Evolutionary conservation across 1,140 invertebrate genomes (phyloP).

Genomic region (Nixonia krombeini): DNA sequence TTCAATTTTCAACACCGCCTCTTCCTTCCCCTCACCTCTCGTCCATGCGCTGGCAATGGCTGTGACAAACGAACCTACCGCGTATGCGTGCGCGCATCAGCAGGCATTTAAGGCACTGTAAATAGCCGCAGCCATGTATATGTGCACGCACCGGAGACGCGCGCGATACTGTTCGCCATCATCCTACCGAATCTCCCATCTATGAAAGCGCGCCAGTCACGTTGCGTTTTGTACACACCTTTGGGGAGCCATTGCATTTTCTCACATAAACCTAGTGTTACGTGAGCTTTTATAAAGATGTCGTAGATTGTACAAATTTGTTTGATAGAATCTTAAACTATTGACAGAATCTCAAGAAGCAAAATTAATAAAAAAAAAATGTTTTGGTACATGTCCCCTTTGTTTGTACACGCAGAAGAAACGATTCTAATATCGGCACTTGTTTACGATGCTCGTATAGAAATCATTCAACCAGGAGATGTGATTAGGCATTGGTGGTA

Average conservation of each 20-base stretch:
- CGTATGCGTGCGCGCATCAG: conserved; percentile 9
- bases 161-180: conserved; percentile 22
- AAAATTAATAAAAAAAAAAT: neutral
- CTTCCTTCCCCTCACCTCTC: neutral
- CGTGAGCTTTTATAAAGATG: too few relatives aligned
- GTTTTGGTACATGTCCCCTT: neutral
- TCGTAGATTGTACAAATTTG: too few relatives aligned
- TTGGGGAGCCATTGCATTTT: conserved; percentile 28
- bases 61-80: too few relatives aligned
- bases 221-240: too few relatives aligned
- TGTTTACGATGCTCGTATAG: conserved; percentile 11
- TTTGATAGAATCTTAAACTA: too few relatives aligned
- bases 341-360: too few relatives aligned
- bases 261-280: too few relatives aligned
- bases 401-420: too few relatives aligned
- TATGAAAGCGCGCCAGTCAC: conserved; percentile 38
- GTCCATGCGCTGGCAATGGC: too few relatives aligned
- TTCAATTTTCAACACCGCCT: conserved; percentile 54
- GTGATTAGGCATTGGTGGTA: conserved; percentile 4
- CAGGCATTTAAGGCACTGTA: conserved; percentile 16
- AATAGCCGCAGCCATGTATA: neutral
- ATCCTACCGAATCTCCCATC: conserved; percentile 49
- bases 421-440: too few relatives aligned
- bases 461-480: conserved; percentile 29
- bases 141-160: neutral